Percentiles rank a stretch among this genome's conserved stretches.
Conservation (phyloP, 2,797 vertebrate species). For the Trichosurus vulpecula region DNA sequence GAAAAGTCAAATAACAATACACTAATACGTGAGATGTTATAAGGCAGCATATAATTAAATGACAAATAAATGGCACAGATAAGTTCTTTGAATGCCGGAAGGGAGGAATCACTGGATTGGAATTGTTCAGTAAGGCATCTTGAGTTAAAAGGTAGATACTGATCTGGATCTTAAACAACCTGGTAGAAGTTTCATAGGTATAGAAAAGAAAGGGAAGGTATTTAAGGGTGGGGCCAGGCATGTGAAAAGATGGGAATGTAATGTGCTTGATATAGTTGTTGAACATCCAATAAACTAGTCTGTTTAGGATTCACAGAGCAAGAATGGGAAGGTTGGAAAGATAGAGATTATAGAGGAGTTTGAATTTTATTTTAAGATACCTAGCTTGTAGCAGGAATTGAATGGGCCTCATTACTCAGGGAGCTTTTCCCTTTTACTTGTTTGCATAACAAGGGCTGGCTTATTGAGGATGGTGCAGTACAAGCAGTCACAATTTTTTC, state of each 20-base stretch:
- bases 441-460: neutral
- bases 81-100: neutral
- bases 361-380: neutral
- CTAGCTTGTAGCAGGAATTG: neutral
- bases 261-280: slow-evolving; percentile 22
- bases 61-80: neutral
- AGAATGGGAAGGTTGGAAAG: neutral
- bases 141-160: neutral
- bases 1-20: neutral
- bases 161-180: neutral
- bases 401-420: slow-evolving; percentile 18
- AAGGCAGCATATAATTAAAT: neutral
- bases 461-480: slow-evolving; percentile 9
- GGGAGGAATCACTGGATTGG: neutral
- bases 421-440: neutral
- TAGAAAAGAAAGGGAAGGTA: slow-evolving; percentile 37
- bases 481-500: neutral
- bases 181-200: neutral
- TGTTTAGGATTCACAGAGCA: slow-evolving; percentile 10
- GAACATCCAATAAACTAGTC: slow-evolving; percentile 2
- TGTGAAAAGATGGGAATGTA: slow-evolving; percentile 3
- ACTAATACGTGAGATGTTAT: neutral
- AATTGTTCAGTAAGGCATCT: neutral
- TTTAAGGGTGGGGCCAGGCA: slow-evolving; percentile 38
- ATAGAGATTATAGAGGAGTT: neutral